Percentiles rank a stretch among this genome's conserved stretches.
phyloP scores from a whole-genome alignment of 2,797 vertebrate genomes.

The Neopelma chrysocephalum region DNA sequence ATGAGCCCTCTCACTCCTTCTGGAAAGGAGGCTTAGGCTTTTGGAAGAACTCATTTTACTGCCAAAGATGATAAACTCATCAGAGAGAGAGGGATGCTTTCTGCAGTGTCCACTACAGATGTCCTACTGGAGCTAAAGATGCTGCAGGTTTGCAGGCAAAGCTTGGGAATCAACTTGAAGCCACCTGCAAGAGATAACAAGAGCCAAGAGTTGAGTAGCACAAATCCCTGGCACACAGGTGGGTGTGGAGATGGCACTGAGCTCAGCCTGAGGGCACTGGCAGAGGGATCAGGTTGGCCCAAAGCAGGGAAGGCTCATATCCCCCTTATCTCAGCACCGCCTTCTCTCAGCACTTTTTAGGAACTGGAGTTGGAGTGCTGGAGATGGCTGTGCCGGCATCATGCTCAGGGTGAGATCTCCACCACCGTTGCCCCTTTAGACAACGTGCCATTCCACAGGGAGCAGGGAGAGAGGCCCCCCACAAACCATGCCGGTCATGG shows the following conservation, averaged over 20 bases:
- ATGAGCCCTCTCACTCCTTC: neutral
- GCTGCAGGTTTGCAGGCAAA: neutral
- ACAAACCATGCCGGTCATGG: no score
- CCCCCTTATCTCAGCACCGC: neutral
- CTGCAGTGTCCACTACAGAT: neutral
- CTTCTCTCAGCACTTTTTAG: neutral
- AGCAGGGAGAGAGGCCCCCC: no score
- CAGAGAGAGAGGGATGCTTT: neutral
- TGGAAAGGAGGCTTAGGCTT: neutral
- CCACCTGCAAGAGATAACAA: neutral
- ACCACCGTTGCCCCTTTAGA: rapidly evolving
- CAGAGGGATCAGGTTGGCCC: neutral
- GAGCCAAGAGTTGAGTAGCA: neutral
- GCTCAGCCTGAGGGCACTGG: neutral
- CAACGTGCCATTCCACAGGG: neutral
- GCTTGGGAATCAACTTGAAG: neutral
- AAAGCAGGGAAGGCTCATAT: neutral
- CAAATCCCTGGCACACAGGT: rapidly evolving
- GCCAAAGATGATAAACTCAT: neutral
- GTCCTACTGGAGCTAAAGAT: neutral
- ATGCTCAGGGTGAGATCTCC: neutral
- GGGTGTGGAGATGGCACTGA: neutral
- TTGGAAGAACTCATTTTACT: neutral
- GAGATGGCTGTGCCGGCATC: neutral
- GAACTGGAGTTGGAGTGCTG: neutral